Conservation (phyloP, 2,797 vertebrate species). For the Echeneis naucrates region DNA sequence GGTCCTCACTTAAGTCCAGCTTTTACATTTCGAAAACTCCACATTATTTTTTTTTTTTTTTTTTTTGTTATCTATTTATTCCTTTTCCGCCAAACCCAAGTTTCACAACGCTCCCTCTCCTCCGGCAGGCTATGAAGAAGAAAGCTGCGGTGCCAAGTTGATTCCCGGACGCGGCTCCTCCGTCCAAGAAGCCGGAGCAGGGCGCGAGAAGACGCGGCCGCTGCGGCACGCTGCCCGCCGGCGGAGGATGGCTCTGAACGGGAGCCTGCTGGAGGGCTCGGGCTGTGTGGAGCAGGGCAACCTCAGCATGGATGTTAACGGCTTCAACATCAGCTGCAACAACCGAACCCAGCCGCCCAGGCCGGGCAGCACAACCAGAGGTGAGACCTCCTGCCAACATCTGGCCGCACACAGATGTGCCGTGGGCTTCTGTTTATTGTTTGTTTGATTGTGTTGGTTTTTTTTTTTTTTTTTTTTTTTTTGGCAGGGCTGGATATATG, state of each 20-base stretch:
- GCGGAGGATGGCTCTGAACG: constrained; percentile 63
- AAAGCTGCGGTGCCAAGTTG: constrained; percentile 30
- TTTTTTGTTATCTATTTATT: no score
- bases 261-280: constrained; percentile 40
- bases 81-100: not conserved
- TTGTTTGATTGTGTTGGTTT: no score
- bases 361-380: constrained; percentile 44
- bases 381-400: constrained; percentile 40
- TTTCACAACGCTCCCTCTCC: not conserved
- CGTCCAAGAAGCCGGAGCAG: constrained; percentile 8
- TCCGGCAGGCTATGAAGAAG: constrained; percentile 44
- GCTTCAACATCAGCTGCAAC: constrained; percentile 52
- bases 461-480: no score
- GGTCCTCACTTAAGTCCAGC: not conserved
- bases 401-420: constrained; percentile 3
- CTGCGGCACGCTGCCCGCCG: not conserved
- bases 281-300: constrained; percentile 58
- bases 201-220: not conserved
- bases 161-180: constrained; percentile 10
- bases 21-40: no score
- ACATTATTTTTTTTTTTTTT: no score
- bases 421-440: no score
- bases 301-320: constrained; percentile 60
- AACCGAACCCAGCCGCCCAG: constrained; percentile 46
- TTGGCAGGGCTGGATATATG: not conserved